These are phyloP conservation scores for Clistopyga incitator DNA, from an alignment of 2,888 invertebrate species.

Conservation along the genomic window DNA sequence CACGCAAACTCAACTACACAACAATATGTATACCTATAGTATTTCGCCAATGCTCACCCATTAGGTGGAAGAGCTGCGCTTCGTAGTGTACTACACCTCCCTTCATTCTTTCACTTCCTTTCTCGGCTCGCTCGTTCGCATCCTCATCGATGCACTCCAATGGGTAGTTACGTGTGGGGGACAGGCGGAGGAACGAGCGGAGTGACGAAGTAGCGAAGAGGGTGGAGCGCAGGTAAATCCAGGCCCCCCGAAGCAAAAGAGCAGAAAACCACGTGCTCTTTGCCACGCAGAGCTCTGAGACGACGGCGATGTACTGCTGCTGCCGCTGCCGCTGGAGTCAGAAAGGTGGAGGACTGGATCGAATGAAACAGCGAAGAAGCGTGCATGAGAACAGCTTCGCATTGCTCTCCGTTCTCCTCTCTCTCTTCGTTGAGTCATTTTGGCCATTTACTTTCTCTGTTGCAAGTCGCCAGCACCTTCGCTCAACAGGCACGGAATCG, in stretches of 20 bases:
- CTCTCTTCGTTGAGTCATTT: background rate
- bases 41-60: constrained; percentile 62
- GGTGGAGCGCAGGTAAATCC: constrained; percentile 46
- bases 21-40: constrained; percentile 40
- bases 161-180: constrained; percentile 22
- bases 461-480: constrained; percentile 6
- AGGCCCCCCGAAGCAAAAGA: constrained; percentile 34
- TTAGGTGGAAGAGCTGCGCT: constrained; percentile 33
- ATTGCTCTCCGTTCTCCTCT: constrained; percentile 5
- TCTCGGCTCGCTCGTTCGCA: constrained; percentile 37
- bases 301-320: constrained; percentile 4
- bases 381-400: constrained; percentile 15
- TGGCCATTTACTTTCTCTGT: constrained; percentile 1
- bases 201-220: constrained; percentile 20
- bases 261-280: constrained; percentile 29
- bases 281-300: constrained; percentile 16
- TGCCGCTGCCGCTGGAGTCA: background rate
- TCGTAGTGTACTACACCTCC: constrained; percentile 17
- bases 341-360: constrained; percentile 22
- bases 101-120: constrained; percentile 45
- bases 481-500: constrained; percentile 36
- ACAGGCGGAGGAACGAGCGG: constrained; percentile 27
- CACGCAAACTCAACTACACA: constrained; percentile 47
- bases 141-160: constrained; percentile 51
- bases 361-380: constrained; percentile 10